Conservation (phyloP, 2,888 invertebrate genomes). For the Trachelus tabidus region DNA sequence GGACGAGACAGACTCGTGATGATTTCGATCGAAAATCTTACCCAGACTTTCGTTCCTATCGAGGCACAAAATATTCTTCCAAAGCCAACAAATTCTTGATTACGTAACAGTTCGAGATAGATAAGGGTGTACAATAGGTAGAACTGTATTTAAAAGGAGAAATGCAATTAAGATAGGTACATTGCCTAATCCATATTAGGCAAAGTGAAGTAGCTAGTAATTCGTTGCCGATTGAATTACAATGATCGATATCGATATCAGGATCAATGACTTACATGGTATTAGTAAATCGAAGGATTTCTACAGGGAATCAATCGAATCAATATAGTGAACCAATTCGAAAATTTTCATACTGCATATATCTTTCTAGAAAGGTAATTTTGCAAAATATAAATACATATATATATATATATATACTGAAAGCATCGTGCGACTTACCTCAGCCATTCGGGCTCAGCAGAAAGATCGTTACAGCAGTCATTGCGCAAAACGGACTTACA, state of each 20-base stretch:
- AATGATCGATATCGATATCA: background rate
- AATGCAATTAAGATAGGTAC: background rate
- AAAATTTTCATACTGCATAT: background rate
- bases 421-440: background rate
- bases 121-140: background rate
- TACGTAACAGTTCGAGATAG: background rate
- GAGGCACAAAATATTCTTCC: background rate
- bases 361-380: background rate
- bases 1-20: background rate
- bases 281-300: background rate
- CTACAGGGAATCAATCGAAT: background rate
- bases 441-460: background rate
- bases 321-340: background rate
- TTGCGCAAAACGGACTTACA: conserved; percentile 1
- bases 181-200: background rate
- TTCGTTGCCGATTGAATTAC: conserved; percentile 18
- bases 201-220: conserved; percentile 11
- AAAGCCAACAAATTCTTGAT: background rate
- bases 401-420: background rate
- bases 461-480: background rate
- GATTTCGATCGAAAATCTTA: background rate
- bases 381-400: background rate
- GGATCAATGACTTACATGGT: background rate
- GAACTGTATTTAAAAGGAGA: background rate
- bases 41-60: background rate